These are phyloP conservation scores for Chionis minor DNA, from an alignment of 2,113 vertebrate species.

Conservation along the genomic window DNA sequence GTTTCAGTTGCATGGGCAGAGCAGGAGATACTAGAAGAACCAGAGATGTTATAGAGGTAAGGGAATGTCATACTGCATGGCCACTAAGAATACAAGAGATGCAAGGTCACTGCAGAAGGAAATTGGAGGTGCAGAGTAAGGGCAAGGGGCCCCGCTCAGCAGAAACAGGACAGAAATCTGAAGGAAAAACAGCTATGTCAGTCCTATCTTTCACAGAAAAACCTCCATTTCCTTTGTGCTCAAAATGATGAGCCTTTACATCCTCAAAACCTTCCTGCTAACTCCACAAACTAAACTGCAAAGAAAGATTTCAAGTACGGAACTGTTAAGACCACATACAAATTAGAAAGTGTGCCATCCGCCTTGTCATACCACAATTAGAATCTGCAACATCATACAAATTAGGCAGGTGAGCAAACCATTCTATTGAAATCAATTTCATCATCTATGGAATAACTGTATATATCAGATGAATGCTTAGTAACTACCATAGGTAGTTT, in stretches of 20 bases:
- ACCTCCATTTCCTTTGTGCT: background rate
- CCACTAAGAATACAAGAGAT: background rate
- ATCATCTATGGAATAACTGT: background rate
- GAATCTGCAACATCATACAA: background rate
- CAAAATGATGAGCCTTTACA: background rate
- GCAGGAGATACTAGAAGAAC: background rate
- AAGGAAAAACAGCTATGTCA: background rate
- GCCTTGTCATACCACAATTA: background rate
- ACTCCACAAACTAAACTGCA: background rate
- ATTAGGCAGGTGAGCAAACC: background rate
- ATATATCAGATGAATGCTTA: background rate
- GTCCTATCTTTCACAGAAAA: background rate
- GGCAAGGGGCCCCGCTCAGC: background rate
- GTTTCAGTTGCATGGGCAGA: fast-evolving
- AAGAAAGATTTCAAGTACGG: background rate
- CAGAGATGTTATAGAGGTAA: background rate
- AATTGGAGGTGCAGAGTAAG: background rate
- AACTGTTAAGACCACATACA: background rate
- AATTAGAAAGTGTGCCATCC: background rate
- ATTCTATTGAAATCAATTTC: background rate
- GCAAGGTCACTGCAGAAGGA: background rate
- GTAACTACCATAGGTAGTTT: background rate
- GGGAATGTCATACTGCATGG: background rate
- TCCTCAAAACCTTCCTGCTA: background rate
- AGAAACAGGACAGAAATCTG: background rate